Evolutionary conservation across 2,113 vertebrate species (phyloP).

Genomic region (Miniopterus natalensis): DNA sequence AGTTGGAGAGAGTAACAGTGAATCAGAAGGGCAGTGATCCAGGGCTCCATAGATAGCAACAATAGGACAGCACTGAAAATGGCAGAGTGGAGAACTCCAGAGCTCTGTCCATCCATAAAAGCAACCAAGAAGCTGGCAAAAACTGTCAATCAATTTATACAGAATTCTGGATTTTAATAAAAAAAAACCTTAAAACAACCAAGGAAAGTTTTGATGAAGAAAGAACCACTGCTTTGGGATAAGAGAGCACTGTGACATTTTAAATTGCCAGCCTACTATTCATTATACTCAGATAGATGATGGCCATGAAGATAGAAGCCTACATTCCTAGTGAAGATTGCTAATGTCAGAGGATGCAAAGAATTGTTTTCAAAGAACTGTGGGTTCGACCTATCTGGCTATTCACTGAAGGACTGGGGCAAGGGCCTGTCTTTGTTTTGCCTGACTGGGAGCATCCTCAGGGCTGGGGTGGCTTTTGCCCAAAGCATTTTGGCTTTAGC

Average conservation of each 20-base stretch:
- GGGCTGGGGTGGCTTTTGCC: neutral
- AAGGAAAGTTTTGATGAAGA: neutral
- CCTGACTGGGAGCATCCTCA: neutral
- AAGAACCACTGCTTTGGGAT: neutral
- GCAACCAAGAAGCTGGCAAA: slow-evolving; percentile 8
- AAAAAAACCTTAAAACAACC: neutral
- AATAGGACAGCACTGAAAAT: slow-evolving; percentile 23
- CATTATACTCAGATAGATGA: neutral
- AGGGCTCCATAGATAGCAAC: neutral
- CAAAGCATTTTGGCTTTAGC: neutral
- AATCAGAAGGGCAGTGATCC: neutral
- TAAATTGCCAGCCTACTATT: slow-evolving; percentile 1
- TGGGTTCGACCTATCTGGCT: neutral
- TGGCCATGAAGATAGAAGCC: slow-evolving; percentile 21
- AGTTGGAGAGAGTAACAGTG: neutral
- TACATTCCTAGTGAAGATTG: neutral
- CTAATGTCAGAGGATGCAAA: slow-evolving; percentile 13
- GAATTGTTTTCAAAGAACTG: slow-evolving; percentile 25
- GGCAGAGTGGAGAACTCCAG: neutral
- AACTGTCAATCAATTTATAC: slow-evolving; percentile 1
- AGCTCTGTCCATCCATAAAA: neutral
- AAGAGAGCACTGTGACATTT: neutral
- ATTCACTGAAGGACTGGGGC: neutral
- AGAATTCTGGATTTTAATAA: slow-evolving; percentile 29
- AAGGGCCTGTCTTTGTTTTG: slow-evolving; percentile 26